Percentiles rank a stretch among this genome's conserved stretches.
These are phyloP conservation scores for Resseliella maxima DNA, from an alignment of 2,888 invertebrate species.

Conservation along the genomic window DNA sequence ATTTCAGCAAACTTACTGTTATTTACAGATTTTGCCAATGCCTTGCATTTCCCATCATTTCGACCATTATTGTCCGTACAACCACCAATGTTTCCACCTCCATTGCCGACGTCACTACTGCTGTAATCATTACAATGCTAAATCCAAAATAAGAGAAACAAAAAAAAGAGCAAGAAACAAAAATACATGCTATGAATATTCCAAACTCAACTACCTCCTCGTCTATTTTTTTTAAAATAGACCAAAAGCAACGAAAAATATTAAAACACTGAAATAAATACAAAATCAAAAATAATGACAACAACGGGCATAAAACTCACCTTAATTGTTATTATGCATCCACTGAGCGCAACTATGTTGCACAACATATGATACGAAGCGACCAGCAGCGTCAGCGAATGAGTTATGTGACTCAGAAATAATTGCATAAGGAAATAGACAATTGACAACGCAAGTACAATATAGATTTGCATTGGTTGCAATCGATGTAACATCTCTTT, in stretches of 20 bases:
- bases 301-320: conserved; percentile 68
- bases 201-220: too few species aligned
- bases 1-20: conserved; percentile 6
- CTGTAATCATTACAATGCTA: neutral
- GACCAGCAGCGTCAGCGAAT: conserved; percentile 90
- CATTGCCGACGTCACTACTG: neutral
- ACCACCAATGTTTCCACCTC: neutral
- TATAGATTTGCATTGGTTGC: conserved; percentile 79
- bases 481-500: conserved; percentile 81
- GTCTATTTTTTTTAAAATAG: too few species aligned
- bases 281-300: neutral
- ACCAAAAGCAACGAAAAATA: too few species aligned
- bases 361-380: conserved; percentile 96
- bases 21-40: neutral
- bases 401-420: conserved; percentile 87
- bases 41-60: neutral
- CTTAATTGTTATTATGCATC: conserved; percentile 83
- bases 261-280: too few species aligned
- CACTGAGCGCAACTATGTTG: conserved; percentile 86
- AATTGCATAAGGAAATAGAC: conserved; percentile 85
- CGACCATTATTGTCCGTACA: too few species aligned
- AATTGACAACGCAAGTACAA: conserved; percentile 78
- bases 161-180: neutral
- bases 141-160: neutral
- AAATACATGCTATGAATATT: too few species aligned